Percentiles rank a stretch among this genome's conserved stretches.
Conservation (phyloP, 37 sponge, comb jelly and placozoan species). For the Bolinopsis microptera region DNA sequence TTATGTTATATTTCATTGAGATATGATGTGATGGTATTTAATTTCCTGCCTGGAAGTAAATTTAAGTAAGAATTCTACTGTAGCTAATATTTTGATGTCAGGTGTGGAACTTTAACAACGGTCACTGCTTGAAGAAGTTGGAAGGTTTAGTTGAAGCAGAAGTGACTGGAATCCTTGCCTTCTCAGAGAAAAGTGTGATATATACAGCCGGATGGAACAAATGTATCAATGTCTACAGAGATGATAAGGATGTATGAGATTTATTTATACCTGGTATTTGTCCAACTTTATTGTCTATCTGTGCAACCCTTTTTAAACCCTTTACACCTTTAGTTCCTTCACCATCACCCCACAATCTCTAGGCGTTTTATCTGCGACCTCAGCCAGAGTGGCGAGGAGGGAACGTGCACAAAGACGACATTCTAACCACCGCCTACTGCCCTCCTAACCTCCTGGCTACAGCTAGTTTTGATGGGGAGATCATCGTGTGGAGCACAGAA, state of each 20-base stretch:
- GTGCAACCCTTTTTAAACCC: not conserved
- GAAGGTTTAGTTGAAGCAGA: constrained; percentile 70
- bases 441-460: constrained; percentile 89
- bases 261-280: not conserved
- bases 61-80: not conserved
- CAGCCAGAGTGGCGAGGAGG: constrained; percentile 70
- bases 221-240: constrained; percentile 72
- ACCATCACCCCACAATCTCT: not conserved
- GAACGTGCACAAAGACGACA: constrained; percentile 81
- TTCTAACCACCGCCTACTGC: constrained; percentile 78
- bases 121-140: constrained; percentile 77
- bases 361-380: constrained; percentile 73
- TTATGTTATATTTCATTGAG: not conserved
- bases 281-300: not conserved
- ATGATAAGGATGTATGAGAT: constrained; percentile 67
- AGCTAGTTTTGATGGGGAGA: constrained; percentile 94
- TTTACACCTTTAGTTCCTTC: not conserved
- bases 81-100: constrained; percentile 25
- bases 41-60: not conserved
- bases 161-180: constrained; percentile 78
- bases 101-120: constrained; percentile 72
- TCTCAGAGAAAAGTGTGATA: constrained; percentile 74
- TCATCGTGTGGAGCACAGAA: constrained; percentile 88
- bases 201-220: constrained; percentile 89
- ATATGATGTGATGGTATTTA: not conserved